Percentiles rank a stretch among this genome's conserved stretches.
Evolutionary conservation across 2,888 invertebrate genomes (phyloP).

Genomic region (Caenorhabditis doughertyi): DNA sequence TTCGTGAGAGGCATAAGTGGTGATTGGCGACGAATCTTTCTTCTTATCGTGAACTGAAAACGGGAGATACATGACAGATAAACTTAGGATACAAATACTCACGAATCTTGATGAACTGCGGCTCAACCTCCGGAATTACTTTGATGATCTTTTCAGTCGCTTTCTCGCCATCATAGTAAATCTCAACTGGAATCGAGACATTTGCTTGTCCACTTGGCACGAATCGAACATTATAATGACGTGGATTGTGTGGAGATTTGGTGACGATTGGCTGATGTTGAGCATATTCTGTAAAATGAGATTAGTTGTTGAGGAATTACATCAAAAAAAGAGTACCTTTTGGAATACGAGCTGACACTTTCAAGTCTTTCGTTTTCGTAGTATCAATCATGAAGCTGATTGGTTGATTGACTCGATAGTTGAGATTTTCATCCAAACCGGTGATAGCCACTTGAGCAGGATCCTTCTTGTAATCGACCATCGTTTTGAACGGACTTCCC

Average conservation of each 20-base stretch:
- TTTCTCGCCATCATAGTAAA: slow-evolving; percentile 68
- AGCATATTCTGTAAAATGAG: slow-evolving; percentile 9
- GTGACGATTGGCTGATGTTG: slow-evolving; percentile 48
- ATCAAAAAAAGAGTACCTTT: slow-evolving; percentile 9
- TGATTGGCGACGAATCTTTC: slow-evolving; percentile 20
- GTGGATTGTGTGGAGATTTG: slow-evolving; percentile 46
- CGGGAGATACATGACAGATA: not conserved
- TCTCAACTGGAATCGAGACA: slow-evolving; percentile 60
- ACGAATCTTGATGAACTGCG: slow-evolving; percentile 55
- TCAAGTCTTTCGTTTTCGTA: slow-evolving; percentile 62
- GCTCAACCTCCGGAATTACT: slow-evolving; percentile 63
- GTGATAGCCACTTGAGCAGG: slow-evolving; percentile 52
- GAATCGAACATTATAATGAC: slow-evolving; percentile 62
- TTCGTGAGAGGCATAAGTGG: slow-evolving; percentile 63
- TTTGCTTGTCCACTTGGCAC: slow-evolving; percentile 63
- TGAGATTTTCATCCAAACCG: slow-evolving; percentile 64
- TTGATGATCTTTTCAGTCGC: slow-evolving; percentile 57
- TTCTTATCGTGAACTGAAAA: slow-evolving; percentile 57
- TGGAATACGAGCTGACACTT: slow-evolving; percentile 59
- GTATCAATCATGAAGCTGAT: slow-evolving; percentile 68
- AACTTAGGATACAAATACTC: not conserved
- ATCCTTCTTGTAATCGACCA: slow-evolving; percentile 68
- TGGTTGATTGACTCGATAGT: slow-evolving; percentile 55
- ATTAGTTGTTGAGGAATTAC: slow-evolving; percentile 6
- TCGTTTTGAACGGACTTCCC: slow-evolving; percentile 71